Evolutionary conservation across 1,140 invertebrate species (phyloP).

Genomic region (Eriosoma lanigerum): DNA sequence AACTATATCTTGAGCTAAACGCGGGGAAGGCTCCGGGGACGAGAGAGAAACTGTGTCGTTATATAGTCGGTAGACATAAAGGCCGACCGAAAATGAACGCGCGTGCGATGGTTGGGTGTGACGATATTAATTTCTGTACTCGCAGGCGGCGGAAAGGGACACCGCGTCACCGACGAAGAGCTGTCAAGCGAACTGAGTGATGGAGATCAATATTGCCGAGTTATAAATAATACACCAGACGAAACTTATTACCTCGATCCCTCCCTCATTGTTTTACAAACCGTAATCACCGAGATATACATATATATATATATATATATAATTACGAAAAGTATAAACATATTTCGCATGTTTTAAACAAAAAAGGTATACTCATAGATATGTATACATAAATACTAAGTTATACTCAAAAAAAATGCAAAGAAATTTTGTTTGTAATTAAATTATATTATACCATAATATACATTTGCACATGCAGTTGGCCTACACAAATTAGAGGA

Average conservation of each 20-base stretch:
- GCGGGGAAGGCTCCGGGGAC: neutral
- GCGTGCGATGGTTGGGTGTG: neutral
- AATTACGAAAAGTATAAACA: too few species aligned
- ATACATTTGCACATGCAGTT: too few species aligned
- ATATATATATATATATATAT: neutral
- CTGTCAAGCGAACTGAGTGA: constrained; percentile 36
- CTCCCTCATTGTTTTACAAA: neutral
- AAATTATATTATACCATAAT: too few species aligned
- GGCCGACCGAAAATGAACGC: constrained; percentile 1
- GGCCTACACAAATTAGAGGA: too few species aligned
- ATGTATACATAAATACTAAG: too few species aligned
- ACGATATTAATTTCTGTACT: constrained; percentile 45
- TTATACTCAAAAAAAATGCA: too few species aligned
- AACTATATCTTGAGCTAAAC: constrained; percentile 23
- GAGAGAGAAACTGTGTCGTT: neutral
- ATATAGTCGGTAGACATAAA: neutral
- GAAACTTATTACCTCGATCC: constrained; percentile 17
- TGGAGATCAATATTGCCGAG: constrained; percentile 49
- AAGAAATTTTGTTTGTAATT: too few species aligned
- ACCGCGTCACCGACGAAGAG: neutral
- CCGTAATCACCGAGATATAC: neutral
- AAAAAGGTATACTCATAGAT: too few species aligned
- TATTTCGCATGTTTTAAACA: too few species aligned
- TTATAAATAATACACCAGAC: constrained; percentile 50
- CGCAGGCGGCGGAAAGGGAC: neutral